These are phyloP conservation scores for Orientallactaga sibirica DNA, from an alignment of 2,797 vertebrate species.

Conservation along the genomic window DNA sequence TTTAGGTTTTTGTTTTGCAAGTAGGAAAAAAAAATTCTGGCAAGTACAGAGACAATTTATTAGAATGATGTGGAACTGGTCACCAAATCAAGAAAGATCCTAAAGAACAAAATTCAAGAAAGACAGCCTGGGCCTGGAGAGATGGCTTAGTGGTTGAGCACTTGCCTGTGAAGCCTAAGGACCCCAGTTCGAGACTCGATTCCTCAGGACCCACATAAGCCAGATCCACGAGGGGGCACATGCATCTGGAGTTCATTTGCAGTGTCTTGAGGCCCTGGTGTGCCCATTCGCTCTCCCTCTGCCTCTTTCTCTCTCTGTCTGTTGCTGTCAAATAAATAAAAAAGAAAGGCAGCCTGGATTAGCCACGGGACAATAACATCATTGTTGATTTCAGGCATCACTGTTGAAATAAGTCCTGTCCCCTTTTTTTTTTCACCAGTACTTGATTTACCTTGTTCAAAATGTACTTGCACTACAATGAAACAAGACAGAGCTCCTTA, in stretches of 20 bases:
- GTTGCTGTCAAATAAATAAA: too few relatives aligned
- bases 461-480: background rate
- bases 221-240: too few relatives aligned
- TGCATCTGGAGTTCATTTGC: too few relatives aligned
- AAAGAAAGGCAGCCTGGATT: background rate
- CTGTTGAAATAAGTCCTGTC: conserved; percentile 47
- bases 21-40: background rate
- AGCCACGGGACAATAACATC: background rate
- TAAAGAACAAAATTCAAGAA: background rate
- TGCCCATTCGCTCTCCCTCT: too few relatives aligned
- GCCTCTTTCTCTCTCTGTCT: too few relatives aligned
- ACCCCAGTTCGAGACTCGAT: too few relatives aligned
- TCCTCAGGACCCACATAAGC: too few relatives aligned
- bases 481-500: conserved; percentile 20
- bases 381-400: background rate
- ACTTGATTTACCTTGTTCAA: conserved; percentile 36
- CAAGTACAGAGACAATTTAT: background rate
- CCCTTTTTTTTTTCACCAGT: background rate
- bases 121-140: too few relatives aligned
- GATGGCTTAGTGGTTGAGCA: too few relatives aligned
- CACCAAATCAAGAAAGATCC: background rate
- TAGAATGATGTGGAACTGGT: background rate
- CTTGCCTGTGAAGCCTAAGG: too few relatives aligned
- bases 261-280: too few relatives aligned
- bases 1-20: background rate